phyloP scores from a whole-genome alignment of 2,113 vertebrate species.

The Dermatemys mawii region DNA sequence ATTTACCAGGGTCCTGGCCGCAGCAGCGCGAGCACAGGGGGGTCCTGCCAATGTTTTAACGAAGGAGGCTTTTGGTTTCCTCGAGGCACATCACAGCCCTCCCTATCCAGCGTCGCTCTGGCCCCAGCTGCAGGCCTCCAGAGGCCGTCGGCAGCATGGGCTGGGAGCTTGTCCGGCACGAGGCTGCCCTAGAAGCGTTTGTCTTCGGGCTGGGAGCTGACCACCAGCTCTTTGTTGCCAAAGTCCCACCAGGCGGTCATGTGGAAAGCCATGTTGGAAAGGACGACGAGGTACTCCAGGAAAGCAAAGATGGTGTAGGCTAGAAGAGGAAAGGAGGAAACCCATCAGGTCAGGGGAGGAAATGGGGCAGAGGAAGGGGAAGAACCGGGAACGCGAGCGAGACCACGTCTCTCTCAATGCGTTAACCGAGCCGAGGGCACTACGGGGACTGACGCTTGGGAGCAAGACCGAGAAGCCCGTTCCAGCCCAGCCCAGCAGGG shows the following conservation, averaged over 20 bases:
- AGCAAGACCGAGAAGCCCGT: not conserved
- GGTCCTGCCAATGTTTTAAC: not conserved
- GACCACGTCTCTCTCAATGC: not conserved
- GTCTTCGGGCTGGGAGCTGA: slow-evolving; percentile 86
- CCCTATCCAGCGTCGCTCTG: not conserved
- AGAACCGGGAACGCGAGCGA: not conserved
- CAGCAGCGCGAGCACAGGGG: not conserved
- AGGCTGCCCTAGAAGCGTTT: slow-evolving; percentile 84
- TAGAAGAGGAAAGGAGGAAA: slow-evolving; percentile 35
- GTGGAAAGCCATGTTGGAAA: slow-evolving; percentile 98
- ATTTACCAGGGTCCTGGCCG: not conserved
- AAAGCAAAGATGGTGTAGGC: slow-evolving; percentile 94
- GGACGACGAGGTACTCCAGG: slow-evolving; percentile 94
- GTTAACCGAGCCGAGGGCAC: not conserved
- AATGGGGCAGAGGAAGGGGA: accelerated
- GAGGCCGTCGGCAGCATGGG: accelerated
- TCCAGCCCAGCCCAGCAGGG: not conserved
- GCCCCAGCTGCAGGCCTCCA: too few species aligned
- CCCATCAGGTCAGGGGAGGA: not conserved
- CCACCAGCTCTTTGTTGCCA: slow-evolving; percentile 88
- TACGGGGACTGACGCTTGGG: not conserved
- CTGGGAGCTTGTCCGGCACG: too few species aligned
- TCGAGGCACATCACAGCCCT: not conserved
- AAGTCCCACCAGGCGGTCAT: slow-evolving; percentile 97
- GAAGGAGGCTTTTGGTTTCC: not conserved